A percentile compares a stretch with the other conserved stretches of the same genome.
These are phyloP conservation scores for Salminus brasiliensis DNA, from an alignment of 2,113 vertebrate species.

Conservation along the genomic window DNA sequence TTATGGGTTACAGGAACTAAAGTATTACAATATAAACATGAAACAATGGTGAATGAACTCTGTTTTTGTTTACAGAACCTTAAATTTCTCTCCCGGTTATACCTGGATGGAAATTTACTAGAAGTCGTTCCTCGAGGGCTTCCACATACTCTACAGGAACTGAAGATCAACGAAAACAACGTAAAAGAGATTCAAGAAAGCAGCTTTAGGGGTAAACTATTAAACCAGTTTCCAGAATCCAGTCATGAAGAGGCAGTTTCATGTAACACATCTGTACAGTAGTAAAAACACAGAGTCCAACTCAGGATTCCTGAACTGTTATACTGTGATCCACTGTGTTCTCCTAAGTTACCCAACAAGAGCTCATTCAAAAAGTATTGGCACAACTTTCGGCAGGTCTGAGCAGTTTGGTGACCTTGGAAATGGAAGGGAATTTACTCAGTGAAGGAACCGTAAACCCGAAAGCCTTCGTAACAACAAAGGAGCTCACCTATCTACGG, in stretches of 20 bases:
- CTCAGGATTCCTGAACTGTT: too few species aligned
- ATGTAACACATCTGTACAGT: background rate
- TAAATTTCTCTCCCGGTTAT: constrained; percentile 86
- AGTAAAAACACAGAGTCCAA: too few species aligned
- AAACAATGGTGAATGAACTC: background rate
- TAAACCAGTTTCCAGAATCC: too few species aligned
- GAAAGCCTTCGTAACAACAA: constrained; percentile 80
- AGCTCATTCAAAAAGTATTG: background rate
- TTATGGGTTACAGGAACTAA: too few species aligned
- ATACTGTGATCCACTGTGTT: too few species aligned
- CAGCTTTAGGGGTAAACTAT: constrained; percentile 81
- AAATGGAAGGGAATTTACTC: constrained; percentile 91
- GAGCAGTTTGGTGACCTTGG: constrained; percentile 85
- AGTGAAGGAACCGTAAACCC: constrained; percentile 88
- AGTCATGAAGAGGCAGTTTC: background rate
- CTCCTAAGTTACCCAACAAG: background rate
- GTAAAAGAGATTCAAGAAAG: constrained; percentile 80
- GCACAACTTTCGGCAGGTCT: constrained; percentile 75
- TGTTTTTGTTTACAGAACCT: constrained; percentile 74
- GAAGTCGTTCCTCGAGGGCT: constrained; percentile 79
- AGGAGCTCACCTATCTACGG: constrained; percentile 85
- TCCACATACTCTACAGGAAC: constrained; percentile 87
- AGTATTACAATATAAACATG: too few species aligned
- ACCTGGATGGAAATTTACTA: constrained; percentile 90
- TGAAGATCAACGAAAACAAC: constrained; percentile 93